A percentile compares a stretch with the other conserved stretches of the same genome.
Evolutionary conservation across 2,113 vertebrate species (phyloP).

Genomic region (Lepidothrix coronata): DNA sequence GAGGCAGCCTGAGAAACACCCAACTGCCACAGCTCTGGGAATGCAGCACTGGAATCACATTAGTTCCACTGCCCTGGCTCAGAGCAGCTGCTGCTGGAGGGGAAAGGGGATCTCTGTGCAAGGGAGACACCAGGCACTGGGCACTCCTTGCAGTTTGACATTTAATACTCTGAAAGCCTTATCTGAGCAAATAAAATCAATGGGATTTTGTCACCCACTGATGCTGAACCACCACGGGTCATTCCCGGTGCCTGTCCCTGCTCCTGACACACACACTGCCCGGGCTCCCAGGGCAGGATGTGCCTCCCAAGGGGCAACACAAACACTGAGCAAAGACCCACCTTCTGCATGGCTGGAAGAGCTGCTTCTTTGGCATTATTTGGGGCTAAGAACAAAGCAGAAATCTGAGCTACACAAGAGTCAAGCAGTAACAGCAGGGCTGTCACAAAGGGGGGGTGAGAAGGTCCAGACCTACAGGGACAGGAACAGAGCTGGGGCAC

Average conservation of each 20-base stretch:
- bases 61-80: constrained; percentile 49
- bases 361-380: background rate
- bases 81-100: constrained; percentile 69
- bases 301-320: background rate
- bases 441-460: background rate
- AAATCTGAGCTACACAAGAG: background rate
- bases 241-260: background rate
- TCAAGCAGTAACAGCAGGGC: background rate
- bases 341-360: background rate
- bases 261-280: background rate
- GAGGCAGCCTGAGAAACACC: constrained; percentile 80
- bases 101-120: constrained; percentile 13
- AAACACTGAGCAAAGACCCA: background rate
- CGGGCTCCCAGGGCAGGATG: no score
- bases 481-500: background rate
- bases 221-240: background rate
- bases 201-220: background rate
- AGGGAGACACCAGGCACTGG: background rate
- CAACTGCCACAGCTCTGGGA: constrained; percentile 75
- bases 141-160: background rate
- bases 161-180: background rate
- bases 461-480: background rate
- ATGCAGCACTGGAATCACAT: constrained; percentile 80
- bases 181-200: background rate
- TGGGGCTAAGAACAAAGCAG: background rate